Evolutionary conservation across 1,140 invertebrate genomes (phyloP).

Genomic region (Melitaea cinxia): DNA sequence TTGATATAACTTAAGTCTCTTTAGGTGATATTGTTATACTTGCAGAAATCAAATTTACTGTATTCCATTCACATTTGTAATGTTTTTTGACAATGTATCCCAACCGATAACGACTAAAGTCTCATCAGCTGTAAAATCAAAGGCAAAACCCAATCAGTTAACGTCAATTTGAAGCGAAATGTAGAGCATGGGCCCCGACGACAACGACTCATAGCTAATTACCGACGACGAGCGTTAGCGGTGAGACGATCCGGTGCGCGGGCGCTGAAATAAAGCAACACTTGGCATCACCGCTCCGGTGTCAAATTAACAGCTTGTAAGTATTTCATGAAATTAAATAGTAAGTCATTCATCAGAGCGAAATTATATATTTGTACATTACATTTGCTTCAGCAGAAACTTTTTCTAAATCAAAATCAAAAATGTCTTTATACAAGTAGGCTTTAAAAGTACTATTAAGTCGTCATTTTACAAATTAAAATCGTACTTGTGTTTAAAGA

Average conservation of each 20-base stretch:
- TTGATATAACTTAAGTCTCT: too few species aligned
- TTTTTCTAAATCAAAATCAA: too few species aligned
- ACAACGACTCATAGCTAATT: neutral
- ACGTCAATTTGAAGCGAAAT: neutral
- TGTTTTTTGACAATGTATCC: too few species aligned
- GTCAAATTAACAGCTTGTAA: slow-evolving; percentile 9
- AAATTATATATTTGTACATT: too few species aligned
- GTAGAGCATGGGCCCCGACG: neutral
- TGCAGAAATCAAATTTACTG: too few species aligned
- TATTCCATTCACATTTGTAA: too few species aligned
- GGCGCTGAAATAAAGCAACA: slow-evolving; percentile 28
- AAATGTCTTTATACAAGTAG: too few species aligned
- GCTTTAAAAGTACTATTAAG: too few species aligned
- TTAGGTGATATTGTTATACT: too few species aligned
- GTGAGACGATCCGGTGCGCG: slow-evolving; percentile 39
- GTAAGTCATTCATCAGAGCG: neutral
- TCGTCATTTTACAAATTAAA: too few species aligned
- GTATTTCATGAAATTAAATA: slow-evolving; percentile 7
- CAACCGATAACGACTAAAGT: neutral
- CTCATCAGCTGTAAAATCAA: neutral
- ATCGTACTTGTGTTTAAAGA: too few species aligned
- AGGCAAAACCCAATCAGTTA: neutral
- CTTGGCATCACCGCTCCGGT: slow-evolving; percentile 30
- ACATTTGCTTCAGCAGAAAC: too few species aligned
- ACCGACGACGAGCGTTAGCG: neutral